phyloP scores from a whole-genome alignment of 2,888 invertebrate species.

The Ferrisia virgata region DNA sequence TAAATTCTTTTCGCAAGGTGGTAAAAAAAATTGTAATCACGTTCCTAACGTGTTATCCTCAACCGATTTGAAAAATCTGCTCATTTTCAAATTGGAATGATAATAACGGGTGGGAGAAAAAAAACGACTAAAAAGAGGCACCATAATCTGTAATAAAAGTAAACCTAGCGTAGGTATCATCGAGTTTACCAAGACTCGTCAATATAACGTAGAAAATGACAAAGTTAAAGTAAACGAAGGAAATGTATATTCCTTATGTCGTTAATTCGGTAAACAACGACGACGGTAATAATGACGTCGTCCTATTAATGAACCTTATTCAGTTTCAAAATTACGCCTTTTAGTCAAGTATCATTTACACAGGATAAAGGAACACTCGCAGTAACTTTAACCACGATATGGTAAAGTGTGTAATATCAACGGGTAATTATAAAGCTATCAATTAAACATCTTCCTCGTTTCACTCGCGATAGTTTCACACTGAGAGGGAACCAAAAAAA shows the following conservation, averaged over 20 bases:
- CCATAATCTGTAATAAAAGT: background rate
- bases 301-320: conserved; percentile 19
- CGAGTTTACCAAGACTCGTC: background rate
- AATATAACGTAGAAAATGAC: background rate
- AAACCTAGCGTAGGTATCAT: background rate
- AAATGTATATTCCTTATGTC: conserved; percentile 28
- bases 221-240: conserved; percentile 5
- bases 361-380: background rate
- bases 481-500: background rate
- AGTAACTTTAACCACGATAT: background rate
- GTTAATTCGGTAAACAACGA: conserved; percentile 22
- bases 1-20: background rate
- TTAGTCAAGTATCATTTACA: conserved; percentile 28
- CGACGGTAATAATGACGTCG: background rate
- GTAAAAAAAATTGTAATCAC: background rate
- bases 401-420: background rate
- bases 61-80: background rate
- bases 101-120: no score
- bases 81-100: background rate
- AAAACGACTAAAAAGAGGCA: background rate
- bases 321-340: conserved; percentile 24
- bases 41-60: background rate
- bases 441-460: background rate
- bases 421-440: conserved; percentile 18
- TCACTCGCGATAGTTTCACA: background rate